Evolutionary conservation across 2,113 vertebrate species (phyloP), one percentile per base, ranked within the genome.

Genomic region (Sphaerodactylus townsendi): DNA sequence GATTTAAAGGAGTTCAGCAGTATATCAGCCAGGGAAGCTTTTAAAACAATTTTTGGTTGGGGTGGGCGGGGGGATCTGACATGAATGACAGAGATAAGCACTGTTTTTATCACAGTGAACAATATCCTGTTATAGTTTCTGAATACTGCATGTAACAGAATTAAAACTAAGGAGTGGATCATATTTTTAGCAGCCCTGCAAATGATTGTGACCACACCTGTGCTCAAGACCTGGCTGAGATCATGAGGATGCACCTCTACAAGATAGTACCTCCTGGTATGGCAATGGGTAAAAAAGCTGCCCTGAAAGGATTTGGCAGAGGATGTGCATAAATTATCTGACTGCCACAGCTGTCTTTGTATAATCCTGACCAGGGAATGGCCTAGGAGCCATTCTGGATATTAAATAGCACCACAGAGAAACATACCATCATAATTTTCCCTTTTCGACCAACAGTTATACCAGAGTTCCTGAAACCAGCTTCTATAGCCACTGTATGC

Each of bases 381-480:
- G 8, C 23, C 62, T 41, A 66, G 14, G 8, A 76, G 68, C 35
- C 5, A 39, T 15, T 35, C 14, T 56, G 17, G 21, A 30, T 35
- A 48, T 56, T 10, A 37, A 2, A 14, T 2, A n/a, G 10, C 5
- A 25, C 21, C n/a, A 25, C 1, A 70, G 6, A 5, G 86, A 39
- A 33, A 68, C 91, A 93, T 96, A 99, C 98, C 97, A 95, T 93
- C 25, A 98, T 96, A 75, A 96, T 97, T 95, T 99, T 99, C 76
- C 98, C 98, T 75, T 96, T 97, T 93, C 93, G 98, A 81, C 98
- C 94, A 17, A 99, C 95, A 0, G 98, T 98, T 81, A 99, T 96
- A 39, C 98, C 99, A 4, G 99, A 99, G 93, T 99, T 99, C 93
- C 97, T 97, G 93, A 99, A 99, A 62, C 98, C 98, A 21, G 98